phyloP scores from a whole-genome alignment of 2,888 invertebrate species.

The Lydus trimaculatus region DNA sequence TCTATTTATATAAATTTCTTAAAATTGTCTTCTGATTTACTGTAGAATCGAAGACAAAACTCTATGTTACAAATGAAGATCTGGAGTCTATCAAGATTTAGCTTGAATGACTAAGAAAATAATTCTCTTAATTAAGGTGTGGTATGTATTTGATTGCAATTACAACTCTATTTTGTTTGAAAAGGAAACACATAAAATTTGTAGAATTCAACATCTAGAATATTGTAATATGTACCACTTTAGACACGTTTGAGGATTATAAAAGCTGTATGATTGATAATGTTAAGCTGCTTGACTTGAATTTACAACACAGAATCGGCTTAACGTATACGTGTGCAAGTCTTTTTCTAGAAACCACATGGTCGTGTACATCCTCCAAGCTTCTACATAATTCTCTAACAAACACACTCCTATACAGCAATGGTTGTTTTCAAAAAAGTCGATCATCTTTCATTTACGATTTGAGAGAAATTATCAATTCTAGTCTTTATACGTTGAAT shows the following conservation, averaged over 20 bases:
- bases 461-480: not conserved
- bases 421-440: too few relatives aligned
- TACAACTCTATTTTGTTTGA: not conserved
- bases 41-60: not conserved
- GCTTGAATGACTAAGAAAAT: not conserved
- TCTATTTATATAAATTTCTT: not conserved
- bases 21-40: not conserved
- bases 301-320: conserved; percentile 50
- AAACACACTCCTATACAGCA: conserved; percentile 21
- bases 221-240: conserved; percentile 22
- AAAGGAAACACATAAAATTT: not conserved
- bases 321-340: conserved; percentile 34
- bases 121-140: not conserved
- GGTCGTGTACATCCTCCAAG: not conserved
- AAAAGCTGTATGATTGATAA: conserved; percentile 32
- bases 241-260: conserved; percentile 29
- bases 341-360: conserved; percentile 32
- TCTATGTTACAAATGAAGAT: conserved; percentile 17
- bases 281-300: conserved; percentile 48
- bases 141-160: not conserved
- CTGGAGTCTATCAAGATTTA: not conserved
- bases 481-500: not conserved
- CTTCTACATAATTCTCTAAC: conserved; percentile 6
- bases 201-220: not conserved
- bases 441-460: too few relatives aligned